Evolutionary conservation across 2,888 invertebrate species (phyloP).

Genomic region (Alviniconcha strummeri): DNA sequence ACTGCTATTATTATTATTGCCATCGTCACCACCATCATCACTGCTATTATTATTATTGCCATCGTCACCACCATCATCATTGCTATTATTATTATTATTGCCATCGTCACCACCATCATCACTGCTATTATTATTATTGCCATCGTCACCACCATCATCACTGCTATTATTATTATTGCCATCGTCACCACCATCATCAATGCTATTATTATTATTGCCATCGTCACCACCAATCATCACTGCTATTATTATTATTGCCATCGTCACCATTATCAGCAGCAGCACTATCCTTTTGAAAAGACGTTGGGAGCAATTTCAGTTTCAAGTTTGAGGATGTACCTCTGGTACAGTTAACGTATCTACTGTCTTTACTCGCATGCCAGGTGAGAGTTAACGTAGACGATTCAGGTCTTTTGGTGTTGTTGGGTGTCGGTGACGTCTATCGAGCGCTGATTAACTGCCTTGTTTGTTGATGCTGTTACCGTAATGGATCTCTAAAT

Average conservation of each 20-base stretch:
- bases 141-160: neutral
- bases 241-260: neutral
- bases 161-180: neutral
- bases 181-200: neutral
- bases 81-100: neutral
- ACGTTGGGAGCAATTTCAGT: too few relatives aligned
- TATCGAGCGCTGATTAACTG: too few relatives aligned
- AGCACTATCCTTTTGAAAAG: neutral
- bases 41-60: neutral
- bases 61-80: neutral
- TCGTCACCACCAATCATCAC: slow-evolving; percentile 4
- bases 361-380: too few relatives aligned
- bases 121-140: neutral
- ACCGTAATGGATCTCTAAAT: too few relatives aligned
- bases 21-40: neutral
- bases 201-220: neutral
- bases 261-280: slow-evolving; percentile 1
- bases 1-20: neutral
- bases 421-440: too few relatives aligned
- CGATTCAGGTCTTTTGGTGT: too few relatives aligned
- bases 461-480: too few relatives aligned
- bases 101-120: neutral
- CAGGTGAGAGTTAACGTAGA: too few relatives aligned
- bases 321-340: too few relatives aligned
- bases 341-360: too few relatives aligned